A percentile compares a stretch with the other conserved stretches of the same genome.
These are phyloP conservation scores for Euborellia annulipes DNA, from an alignment of 1,140 invertebrate species.

Conservation along the genomic window DNA sequence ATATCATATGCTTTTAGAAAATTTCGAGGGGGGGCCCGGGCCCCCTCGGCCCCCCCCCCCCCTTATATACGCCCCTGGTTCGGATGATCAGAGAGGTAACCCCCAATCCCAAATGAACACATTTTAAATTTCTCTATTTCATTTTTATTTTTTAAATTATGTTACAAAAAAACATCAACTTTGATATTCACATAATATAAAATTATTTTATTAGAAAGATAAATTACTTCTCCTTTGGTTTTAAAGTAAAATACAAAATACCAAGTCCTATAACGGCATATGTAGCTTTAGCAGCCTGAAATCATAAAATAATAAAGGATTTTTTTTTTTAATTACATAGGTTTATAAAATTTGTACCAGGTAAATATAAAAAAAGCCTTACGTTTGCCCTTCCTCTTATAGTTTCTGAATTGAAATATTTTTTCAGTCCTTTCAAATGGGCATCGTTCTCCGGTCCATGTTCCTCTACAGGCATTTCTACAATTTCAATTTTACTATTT, in stretches of 20 bases:
- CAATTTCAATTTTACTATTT: too few relatives aligned
- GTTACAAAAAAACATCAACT: not conserved
- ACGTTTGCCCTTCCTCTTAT: slow-evolving; percentile 46
- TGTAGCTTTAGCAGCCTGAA: slow-evolving; percentile 43
- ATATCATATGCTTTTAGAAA: too few relatives aligned
- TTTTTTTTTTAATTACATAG: not conserved
- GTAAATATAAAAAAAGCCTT: slow-evolving; percentile 29
- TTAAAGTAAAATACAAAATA: slow-evolving; percentile 38
- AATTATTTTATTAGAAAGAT: not conserved
- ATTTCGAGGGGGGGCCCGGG: too few relatives aligned
- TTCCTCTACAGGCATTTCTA: slow-evolving; percentile 29
- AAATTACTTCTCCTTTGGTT: slow-evolving; percentile 39
- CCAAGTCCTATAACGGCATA: slow-evolving; percentile 38
- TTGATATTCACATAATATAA: not conserved
- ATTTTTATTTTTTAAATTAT: not conserved
- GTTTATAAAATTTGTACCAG: not conserved
- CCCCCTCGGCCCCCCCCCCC: too few relatives aligned
- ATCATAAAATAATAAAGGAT: slow-evolving; percentile 15
- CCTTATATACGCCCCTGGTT: too few relatives aligned
- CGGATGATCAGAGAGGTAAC: too few relatives aligned
- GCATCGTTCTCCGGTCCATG: slow-evolving; percentile 23
- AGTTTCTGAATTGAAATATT: slow-evolving; percentile 44
- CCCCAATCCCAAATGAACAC: too few relatives aligned
- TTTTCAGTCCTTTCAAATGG: slow-evolving; percentile 37
- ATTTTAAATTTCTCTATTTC: too few relatives aligned